Conservation (phyloP, 2,888 invertebrate genomes). For the Netelia inedita region DNA sequence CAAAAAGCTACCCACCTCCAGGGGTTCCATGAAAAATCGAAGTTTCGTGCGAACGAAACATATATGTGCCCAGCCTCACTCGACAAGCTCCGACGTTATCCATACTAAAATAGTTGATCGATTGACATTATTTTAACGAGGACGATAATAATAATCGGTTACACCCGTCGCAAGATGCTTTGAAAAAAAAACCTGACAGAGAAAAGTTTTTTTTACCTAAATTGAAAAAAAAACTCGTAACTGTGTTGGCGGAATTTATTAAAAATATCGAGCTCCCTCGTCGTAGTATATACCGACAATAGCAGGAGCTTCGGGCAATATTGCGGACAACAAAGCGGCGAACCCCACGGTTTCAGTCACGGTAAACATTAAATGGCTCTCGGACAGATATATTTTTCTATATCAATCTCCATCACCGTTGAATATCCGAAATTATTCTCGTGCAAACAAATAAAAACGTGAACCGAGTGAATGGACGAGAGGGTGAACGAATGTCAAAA, state of each 20-base stretch:
- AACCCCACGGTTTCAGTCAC: not conserved
- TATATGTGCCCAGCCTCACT: not conserved
- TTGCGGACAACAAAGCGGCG: not conserved
- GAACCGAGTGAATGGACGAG: not conserved
- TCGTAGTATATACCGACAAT: not conserved
- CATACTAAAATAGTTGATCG: conserved; percentile 18
- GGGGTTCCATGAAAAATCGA: conserved; percentile 16
- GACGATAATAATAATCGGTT: not conserved
- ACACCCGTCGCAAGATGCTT: not conserved
- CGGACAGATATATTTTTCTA: conserved; percentile 12
- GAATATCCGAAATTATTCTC: conserved; percentile 13
- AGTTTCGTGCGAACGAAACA: conserved; percentile 24
- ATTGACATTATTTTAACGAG: conserved; percentile 15
- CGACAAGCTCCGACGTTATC: not conserved
- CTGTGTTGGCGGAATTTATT: too few species aligned
- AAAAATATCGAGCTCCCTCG: not conserved
- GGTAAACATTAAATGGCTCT: not conserved
- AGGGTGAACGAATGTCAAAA: conserved; percentile 8
- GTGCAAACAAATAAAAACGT: conserved; percentile 18
- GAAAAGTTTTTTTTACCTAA: too few species aligned
- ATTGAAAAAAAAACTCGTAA: too few species aligned
- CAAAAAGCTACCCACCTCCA: not conserved
- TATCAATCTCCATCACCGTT: conserved; percentile 25
- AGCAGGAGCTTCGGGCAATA: not conserved
- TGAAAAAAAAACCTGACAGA: too few species aligned